Evolutionary conservation across 2,888 invertebrate genomes (phyloP), one percentile per base, ranked within the genome.

Genomic region (Tenthredo distinguenda): DNA sequence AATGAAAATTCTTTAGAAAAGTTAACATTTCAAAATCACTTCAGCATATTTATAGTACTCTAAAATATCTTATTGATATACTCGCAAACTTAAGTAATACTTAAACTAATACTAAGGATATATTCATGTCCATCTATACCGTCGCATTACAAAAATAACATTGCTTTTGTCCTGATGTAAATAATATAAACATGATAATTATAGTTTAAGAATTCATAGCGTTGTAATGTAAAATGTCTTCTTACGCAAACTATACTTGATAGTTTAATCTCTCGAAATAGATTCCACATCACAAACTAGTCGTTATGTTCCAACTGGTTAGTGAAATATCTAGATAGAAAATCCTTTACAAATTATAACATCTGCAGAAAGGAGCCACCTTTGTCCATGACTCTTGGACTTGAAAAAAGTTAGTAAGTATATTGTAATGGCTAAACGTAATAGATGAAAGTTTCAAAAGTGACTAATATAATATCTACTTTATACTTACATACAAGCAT

Each of bases 401-500:
- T 15, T 5, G 12, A 9, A 40, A 7, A 43, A 40, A 47, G 43
- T 74, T 74, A 47, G 21, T 43, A 47, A 74, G 7, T 47, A 74
- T 74, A 74, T 74, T 65, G 47, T 47, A 83, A 85, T 74, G 55
- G 85, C 26, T 74, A 9, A 74, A 43, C 26, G 31, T 55, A 50
- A 55, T 31, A 77, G 77, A 31, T 77, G 34, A 77, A 31, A 77
- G 10, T 34, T 77, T 31, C 18, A 50, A 55, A 77, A 77, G 55
- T 77, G 18, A 55, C 34, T n/a, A 77, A 55, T 50, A 31, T 55
- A 31, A 31, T 50, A 55, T 47, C 47, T 55, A 50, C 65, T 84
- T 43, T 76, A 77, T 55, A 40, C 65, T 84, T 84, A 47, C 84
- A 62, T 79, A 82, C 15, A 72, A 85, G 82, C 85, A 71, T 85